Evolutionary conservation across 2,797 vertebrate species (phyloP), one percentile per base, ranked within the genome.

Genomic region (Sebastes paucispinis): DNA sequence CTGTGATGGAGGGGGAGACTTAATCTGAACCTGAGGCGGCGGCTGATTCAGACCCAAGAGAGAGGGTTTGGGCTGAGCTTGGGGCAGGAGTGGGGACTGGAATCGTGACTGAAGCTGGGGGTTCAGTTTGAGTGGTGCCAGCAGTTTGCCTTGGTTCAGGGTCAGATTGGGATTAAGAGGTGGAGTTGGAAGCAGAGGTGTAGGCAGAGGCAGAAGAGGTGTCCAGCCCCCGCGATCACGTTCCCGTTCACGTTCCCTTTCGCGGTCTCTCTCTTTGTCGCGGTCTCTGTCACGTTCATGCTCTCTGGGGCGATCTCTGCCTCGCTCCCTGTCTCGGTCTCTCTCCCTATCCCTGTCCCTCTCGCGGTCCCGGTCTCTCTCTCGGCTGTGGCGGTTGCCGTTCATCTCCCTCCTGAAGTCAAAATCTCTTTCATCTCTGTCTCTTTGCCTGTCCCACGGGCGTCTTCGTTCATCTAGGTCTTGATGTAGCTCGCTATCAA

Each of bases 381-480:
- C 97, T 71, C 97, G 96, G 91, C 96, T 96, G 92, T 97, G 97
- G 43, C 98, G 96, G 92, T 93, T 98, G 52, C 98, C 98, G 22
- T 99, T 99, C 83, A 99, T 94, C 89, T 99, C 98, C 91, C 97
- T 95, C 88, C 97, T 96, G 92, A 99, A 98, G 94, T 98, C 97
- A 94, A 98, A 97, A 94, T 98, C 98, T 94, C 98, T 95, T 93
- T 99, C 98, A 82, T 99, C 98, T 71, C 98, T 95, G 93, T 99
- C 98, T 91, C 98, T 97, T 74, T 99, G 97, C 82, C 98, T 96
- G 90, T 99, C 98, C 98, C 98, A 99, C 20, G 96, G 97, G 81
- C 97, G 97, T 88, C 97, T 96, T 70, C 98, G 96, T 60, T 99
- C 98, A 92, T 99, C 98, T 83, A 98, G 97, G 96, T 99, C 98